Evolutionary conservation across 2,113 vertebrate genomes (phyloP), one percentile per base, ranked within the genome.

Genomic region (Rutilus rutilus): DNA sequence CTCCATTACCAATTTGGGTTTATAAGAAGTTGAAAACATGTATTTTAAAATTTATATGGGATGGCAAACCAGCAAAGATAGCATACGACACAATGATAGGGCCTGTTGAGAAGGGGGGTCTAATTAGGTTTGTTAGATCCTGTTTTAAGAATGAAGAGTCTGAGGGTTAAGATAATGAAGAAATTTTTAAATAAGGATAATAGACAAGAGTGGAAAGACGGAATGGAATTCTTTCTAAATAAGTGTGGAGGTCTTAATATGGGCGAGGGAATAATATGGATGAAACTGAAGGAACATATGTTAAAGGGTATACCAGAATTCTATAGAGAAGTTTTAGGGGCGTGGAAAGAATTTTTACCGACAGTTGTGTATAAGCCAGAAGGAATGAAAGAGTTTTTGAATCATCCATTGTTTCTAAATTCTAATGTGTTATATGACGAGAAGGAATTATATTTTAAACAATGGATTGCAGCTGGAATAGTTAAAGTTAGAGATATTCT

Each of bases 341-440:
- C 39, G 30, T 65, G 60, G n/a, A n/a, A n/a, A n/a, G 42, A 67
- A 17, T n/a, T n/a, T n/a, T 30, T 47, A 82, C 8, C 10, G 6
- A 33, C 30, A 33, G 30, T 62, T 62, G 60, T 64, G 2, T 64
- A 64, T 21, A 64, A 64, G 14, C 62, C 25, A 14, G 25, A 64
- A 27, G 60, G 60, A 14, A 64, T 27, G 25, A 14, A 62, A 36
- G 78, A 62, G 2, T 1, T 81, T 81, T 42, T 81, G 15, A 62
- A 81, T 36, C 78, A 81, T 27, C 59, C 60, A 47, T 64, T 81
- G 6, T 65, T 81, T 64, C 47, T 47, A 25, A 81, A 65, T 17
- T 45, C 11, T 4, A 27, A 81, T 12, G 65, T 65, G 3, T 12
- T 11, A 64, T 23, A 23, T 45, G 23, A 81, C 17, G 14, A 47